Conservation (phyloP, 2,797 vertebrate species). For the Gymnoscopelus microlampas region DNA sequence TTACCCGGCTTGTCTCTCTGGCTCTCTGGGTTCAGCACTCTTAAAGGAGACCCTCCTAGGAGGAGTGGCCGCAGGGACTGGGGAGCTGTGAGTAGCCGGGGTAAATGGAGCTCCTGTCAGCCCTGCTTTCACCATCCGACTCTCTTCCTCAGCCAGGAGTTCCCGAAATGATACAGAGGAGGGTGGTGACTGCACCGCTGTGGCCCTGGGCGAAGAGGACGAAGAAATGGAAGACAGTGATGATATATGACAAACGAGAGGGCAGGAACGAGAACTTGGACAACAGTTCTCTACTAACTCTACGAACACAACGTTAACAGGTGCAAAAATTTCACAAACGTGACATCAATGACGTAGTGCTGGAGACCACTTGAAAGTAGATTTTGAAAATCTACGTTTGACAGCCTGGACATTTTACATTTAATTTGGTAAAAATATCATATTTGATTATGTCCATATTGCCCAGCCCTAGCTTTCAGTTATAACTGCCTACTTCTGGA, state of each 20-base stretch:
- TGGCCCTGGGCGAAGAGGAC: slow-evolving; percentile 78
- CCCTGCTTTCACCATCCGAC: slow-evolving; percentile 50
- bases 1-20: slow-evolving; percentile 84
- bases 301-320: no score
- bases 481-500: no score
- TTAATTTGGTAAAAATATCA: neutral
- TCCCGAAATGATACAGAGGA: slow-evolving; percentile 89
- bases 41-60: slow-evolving; percentile 85
- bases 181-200: slow-evolving; percentile 76
- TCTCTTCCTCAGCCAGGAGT: slow-evolving; percentile 88
- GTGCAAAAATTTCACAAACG: no score
- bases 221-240: neutral
- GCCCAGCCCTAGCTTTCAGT: neutral
- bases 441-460: neutral
- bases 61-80: slow-evolving; percentile 47
- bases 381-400: no score
- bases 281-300: neutral
- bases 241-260: neutral
- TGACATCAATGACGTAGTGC: no score
- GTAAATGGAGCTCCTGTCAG: slow-evolving; percentile 47
- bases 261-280: neutral
- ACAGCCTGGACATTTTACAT: no score
- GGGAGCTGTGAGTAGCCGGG: slow-evolving; percentile 41
- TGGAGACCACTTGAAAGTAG: no score
- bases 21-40: slow-evolving; percentile 77